Base-by-base conservation (phyloP, 2,888 invertebrate species). In the Euplagia quadripunctaria region DNA sequence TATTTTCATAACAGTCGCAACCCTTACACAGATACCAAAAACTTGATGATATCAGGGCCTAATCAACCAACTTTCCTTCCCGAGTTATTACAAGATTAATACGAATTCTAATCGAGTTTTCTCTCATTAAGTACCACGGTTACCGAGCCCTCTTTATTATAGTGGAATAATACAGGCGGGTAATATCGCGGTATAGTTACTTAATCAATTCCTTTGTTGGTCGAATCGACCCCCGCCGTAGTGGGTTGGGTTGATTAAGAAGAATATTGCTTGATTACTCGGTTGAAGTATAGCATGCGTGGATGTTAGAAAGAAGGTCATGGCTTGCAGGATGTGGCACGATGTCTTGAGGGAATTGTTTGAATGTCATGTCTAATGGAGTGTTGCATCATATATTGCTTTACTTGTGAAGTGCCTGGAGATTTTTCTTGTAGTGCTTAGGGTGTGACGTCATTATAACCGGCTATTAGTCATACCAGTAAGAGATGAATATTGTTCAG, bases 171-270 rank as follows among this genome's bases (percentile, higher is more conserved):
- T 95, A 95, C 92, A 76, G 80, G 85, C 91, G 89, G 93, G 94
- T 95, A 95, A 95, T 96, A 95, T 95, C 92, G 92, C 89, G 92
- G 94, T 93, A 93, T 94, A 95, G 95, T 95, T 95, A 94, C 94
- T 95, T 95, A 96, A 95, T 96, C 95, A 96, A 95, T 96, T 95
- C 95, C 93, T 94, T 96, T 96, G 95, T 95, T 94, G 94, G 94
- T 92, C 81, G 94, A 93, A 93, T 92, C 95, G 94, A 93, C 95
- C 95, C 94, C 94, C 92, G 82, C 76, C 78, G 89, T 88, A 87
- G 90, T 92, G 94, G 95, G 95, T 92, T 94, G 94, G 95, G 94
- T 93, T 96, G 96, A 96, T 96, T 95, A 95, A 93, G 94, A 95
- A 94, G 95, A 94, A 94, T 96, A 96, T 96, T 96, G 93, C 94